These are phyloP conservation scores for Stichodactyla helianthus DNA, from an alignment of 64 coral and sea anemone genomes.

Conservation along the genomic window DNA sequence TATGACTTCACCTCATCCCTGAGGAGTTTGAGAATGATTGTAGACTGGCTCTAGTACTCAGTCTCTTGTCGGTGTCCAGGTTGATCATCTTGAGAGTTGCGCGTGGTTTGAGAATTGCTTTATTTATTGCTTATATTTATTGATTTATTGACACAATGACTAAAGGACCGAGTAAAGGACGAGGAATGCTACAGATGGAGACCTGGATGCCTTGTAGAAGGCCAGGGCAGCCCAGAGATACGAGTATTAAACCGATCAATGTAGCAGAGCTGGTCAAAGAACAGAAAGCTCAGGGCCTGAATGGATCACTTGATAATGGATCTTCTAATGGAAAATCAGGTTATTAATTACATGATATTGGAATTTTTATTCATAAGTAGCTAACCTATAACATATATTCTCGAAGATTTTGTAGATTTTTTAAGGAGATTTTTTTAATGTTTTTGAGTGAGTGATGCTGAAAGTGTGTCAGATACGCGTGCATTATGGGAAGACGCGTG, in stretches of 20 bases:
- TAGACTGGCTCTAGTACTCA: not conserved
- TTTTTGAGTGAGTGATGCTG: not conserved
- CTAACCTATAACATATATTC: too few relatives aligned
- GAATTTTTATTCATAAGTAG: too few relatives aligned
- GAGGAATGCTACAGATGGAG: constrained; percentile 50
- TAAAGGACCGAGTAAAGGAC: constrained; percentile 19
- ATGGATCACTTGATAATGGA: not conserved
- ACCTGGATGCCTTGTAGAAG: constrained; percentile 47
- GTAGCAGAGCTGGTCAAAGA: not conserved
- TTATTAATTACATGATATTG: too few relatives aligned
- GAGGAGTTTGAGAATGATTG: not conserved
- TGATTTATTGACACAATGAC: not conserved
- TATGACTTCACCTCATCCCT: not conserved
- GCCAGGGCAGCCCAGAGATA: constrained; percentile 22
- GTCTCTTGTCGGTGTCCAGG: not conserved
- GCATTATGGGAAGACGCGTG: not conserved
- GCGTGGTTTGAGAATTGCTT: not conserved
- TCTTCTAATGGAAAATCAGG: not conserved
- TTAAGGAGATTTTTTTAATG: not conserved
- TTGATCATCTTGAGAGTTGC: not conserved
- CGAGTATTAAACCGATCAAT: constrained; percentile 2
- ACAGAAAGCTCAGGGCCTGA: not conserved
- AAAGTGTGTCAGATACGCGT: not conserved
- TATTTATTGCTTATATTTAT: not conserved
- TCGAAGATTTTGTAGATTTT: not conserved